A percentile compares a stretch with the other conserved stretches of the same genome.
Evolutionary conservation across 2,797 vertebrate species (phyloP).

Genomic region (Triplophysa bombifrons): DNA sequence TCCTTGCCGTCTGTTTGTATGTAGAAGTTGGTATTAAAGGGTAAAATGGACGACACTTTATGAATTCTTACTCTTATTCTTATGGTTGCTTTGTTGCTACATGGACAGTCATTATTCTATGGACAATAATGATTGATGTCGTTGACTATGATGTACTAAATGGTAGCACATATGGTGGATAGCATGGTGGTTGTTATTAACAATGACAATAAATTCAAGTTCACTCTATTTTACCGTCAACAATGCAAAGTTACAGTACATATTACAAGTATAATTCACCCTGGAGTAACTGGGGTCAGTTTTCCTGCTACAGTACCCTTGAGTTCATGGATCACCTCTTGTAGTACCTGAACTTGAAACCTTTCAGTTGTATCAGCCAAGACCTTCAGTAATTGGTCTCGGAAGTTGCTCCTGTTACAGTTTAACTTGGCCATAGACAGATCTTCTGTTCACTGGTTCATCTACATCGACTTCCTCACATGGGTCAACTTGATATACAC

Average conservation of each 20-base stretch:
- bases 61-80: too few relatives aligned
- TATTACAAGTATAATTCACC: background rate
- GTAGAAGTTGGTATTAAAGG: too few relatives aligned
- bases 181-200: too few relatives aligned
- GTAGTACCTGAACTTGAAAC: background rate
- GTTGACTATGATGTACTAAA: too few relatives aligned
- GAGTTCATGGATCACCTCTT: background rate
- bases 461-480: background rate
- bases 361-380: background rate
- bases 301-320: background rate
- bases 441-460: background rate
- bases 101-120: too few relatives aligned
- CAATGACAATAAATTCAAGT: too few relatives aligned
- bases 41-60: too few relatives aligned
- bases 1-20: too few relatives aligned
- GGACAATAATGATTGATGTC: too few relatives aligned
- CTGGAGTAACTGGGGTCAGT: background rate
- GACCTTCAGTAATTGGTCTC: background rate
- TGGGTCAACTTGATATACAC: too few relatives aligned
- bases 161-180: too few relatives aligned
- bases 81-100: too few relatives aligned
- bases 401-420: background rate
- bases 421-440: background rate
- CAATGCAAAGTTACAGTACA: background rate
- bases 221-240: background rate